Base-by-base conservation (phyloP, 2,113 vertebrate species). In the Malurus melanocephalus region DNA sequence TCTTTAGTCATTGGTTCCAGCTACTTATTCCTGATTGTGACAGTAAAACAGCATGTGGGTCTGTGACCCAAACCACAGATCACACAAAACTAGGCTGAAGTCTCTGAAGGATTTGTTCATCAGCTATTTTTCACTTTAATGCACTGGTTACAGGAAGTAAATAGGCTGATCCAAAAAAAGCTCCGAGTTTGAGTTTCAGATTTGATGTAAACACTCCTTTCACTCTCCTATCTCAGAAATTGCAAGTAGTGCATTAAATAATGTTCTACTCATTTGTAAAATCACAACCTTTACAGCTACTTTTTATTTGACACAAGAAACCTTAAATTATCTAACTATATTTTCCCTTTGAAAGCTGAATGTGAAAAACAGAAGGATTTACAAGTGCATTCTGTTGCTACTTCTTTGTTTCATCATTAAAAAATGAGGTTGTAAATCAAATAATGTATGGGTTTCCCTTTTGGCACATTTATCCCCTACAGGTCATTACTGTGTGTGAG, bases 301-400 rank as follows among this genome's bases (percentile, higher is more conserved):
- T 87, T 16, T 80, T 46, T 33, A 33, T 85, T 83, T 81, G 81
- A 85, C 24, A 73, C 23, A 79, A 81, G 23, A 5, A 46, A 61
- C 28, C 93, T 94, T 93, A 93, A 95, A 93, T 93, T 93, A 89
- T 80, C 24, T 83, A 45, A 61, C 72, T 42, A 64, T 77, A 76
- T 88, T 86, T 35, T 62, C 13, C 18, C 33, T 88, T 80, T 87
- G 69, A 95, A 93, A 92, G 12, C 22, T 75, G 23, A 91, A 23
- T 67, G 71, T 94, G 67, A 94, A 95, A 95, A 95, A 43, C 3
- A 80, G 64, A 90, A 91, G 40, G 69, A 94, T 94, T 95, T 95
- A 93, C 61, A 92, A 45, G 56, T 80, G 27, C 46, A 22, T 52
- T 93, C 73, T 93, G 32, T 90, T 94, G 35, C 48, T 90, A n/a